Evolutionary conservation across 2,888 invertebrate genomes (phyloP), one percentile per base, ranked within the genome.

Genomic region (Gandaritis pyraliata): DNA sequence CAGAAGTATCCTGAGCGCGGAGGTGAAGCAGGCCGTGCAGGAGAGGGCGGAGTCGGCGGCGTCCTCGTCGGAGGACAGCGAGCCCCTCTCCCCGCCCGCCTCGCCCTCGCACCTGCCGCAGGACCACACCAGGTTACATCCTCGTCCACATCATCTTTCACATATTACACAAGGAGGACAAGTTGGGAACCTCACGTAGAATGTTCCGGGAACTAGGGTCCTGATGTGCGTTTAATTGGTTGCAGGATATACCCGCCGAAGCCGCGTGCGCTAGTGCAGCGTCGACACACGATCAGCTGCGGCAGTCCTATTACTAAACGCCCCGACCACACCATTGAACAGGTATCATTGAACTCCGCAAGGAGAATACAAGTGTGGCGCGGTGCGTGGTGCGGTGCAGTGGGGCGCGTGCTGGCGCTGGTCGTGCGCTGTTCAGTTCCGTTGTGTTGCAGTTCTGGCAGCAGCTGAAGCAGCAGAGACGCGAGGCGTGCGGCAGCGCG

Each of bases 261-360:
- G 83, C 97, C 97, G 8, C 93, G 96, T 61, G 93, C 95, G 46
- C 63, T 65, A 41, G 72, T 72, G 54, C 80, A 77, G 16, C 94
- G 98, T 11, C 93, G 98, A 15, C 97, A 98, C 72, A 97, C 98
- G 1, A 96, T 98, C 69, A 96, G 97, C 73, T 97, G 98, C 13
- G 96, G 95, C 59, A 95, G 94, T 70, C 95, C 96, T 6, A 5
- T 30, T n/a, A 13, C n/a, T 4, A 43, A 36, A 1, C 86, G 94
- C 33, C 94, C 95, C 58, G 93, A 94, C 64, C 93, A 94, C 71
- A 93, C 94, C 75, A 93, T 96, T 60, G 95, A 96, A 76, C 95
- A 96, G 91, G 94, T 54, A 54, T 16, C 1, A 16, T 23, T 16
- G 23, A 23, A 23, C 23, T 23, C 2, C 23, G n/a, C n/a, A n/a